phyloP scores from a whole-genome alignment of 2,888 invertebrate genomes.

The Elmis aenea region DNA sequence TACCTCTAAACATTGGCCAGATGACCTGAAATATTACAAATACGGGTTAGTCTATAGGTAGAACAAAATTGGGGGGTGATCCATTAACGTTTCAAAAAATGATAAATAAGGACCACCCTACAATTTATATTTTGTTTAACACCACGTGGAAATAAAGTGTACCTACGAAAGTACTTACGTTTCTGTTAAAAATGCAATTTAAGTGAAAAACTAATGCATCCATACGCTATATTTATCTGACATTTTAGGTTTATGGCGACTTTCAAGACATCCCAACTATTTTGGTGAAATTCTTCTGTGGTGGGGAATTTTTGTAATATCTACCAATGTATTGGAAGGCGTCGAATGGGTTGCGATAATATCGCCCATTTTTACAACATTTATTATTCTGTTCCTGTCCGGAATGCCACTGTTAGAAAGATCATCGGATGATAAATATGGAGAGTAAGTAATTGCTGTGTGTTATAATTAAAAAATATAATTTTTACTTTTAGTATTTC shows the following conservation, averaged over 20 bases:
- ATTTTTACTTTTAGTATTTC: conserved; percentile 59
- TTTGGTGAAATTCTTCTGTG: conserved; percentile 91
- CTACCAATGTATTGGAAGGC: conserved; percentile 78
- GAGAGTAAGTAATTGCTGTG: conserved; percentile 58
- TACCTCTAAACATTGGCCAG: too few species aligned
- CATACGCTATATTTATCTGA: neutral
- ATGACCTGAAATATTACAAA: too few species aligned
- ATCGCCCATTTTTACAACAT: conserved; percentile 81
- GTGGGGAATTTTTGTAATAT: conserved; percentile 91
- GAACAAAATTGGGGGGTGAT: too few species aligned
- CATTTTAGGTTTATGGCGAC: conserved; percentile 58
- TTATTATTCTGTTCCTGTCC: conserved; percentile 84
- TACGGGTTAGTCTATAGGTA: too few species aligned
- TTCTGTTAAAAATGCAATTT: too few species aligned
- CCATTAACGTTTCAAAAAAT: too few species aligned
- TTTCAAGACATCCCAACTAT: conserved; percentile 90
- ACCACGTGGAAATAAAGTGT: too few species aligned
- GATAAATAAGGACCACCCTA: too few species aligned
- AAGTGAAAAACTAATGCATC: neutral
- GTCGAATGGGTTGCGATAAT: conserved; percentile 81
- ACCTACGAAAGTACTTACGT: too few species aligned
- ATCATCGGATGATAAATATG: conserved; percentile 82
- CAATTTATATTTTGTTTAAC: too few species aligned
- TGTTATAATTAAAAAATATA: neutral
- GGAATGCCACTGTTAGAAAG: conserved; percentile 86